phyloP scores from a whole-genome alignment of 1,140 invertebrate genomes.

The Hyles vespertilio region DNA sequence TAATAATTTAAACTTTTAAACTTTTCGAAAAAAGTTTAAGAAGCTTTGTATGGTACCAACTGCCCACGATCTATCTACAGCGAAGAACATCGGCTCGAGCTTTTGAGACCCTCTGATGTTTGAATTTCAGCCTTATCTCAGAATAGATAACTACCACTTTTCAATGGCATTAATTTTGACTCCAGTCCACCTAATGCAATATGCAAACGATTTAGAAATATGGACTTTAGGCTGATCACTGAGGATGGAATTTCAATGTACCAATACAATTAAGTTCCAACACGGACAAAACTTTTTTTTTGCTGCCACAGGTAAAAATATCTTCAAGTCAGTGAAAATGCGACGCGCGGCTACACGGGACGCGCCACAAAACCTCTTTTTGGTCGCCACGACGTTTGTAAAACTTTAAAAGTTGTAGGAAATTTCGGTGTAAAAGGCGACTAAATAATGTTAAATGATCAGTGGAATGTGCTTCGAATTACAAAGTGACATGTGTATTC shows the following conservation, averaged over 20 bases:
- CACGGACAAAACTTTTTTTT: constrained; percentile 59
- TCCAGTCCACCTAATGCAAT: constrained; percentile 37
- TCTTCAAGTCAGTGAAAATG: constrained; percentile 59
- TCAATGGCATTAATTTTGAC: constrained; percentile 9
- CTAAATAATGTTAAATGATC: constrained; percentile 1
- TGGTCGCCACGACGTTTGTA: constrained; percentile 6
- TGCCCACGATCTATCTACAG: constrained; percentile 56
- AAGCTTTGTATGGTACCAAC: constrained; percentile 52
- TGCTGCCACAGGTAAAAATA: constrained; percentile 70
- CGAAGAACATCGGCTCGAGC: constrained; percentile 35
- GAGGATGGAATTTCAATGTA: constrained; percentile 13
- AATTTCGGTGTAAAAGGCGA: constrained; percentile 3
- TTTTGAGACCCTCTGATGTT: constrained; percentile 20
- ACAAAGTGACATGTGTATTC: constrained; percentile 29
- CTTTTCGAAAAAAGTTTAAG: constrained; percentile 38
- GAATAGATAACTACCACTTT: constrained; percentile 20
- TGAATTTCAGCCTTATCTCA: constrained; percentile 20
- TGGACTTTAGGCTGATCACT: neutral
- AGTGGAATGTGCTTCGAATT: constrained; percentile 14
- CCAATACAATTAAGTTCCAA: constrained; percentile 29
- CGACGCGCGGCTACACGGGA: constrained; percentile 37
- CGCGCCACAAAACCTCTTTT: constrained; percentile 21
- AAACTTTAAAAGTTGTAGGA: constrained; percentile 15
- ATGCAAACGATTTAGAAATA: constrained; percentile 10
- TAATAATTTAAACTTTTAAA: constrained; percentile 2